Percentiles rank a stretch among this genome's conserved stretches.
phyloP scores from a whole-genome alignment of 2,888 invertebrate genomes.

The Andricus curvator region DNA sequence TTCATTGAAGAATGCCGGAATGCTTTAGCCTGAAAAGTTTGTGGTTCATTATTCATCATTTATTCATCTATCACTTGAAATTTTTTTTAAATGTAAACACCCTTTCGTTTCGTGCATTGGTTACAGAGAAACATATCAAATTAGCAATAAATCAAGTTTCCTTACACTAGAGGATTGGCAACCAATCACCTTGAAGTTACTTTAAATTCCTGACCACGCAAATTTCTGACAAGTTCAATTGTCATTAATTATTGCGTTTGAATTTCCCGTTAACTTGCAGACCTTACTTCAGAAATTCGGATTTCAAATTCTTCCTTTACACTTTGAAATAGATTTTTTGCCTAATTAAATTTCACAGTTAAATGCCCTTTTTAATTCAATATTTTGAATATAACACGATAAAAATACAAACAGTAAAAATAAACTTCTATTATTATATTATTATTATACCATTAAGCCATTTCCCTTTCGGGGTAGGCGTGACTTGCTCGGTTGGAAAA shows the following conservation, averaged over 20 bases:
- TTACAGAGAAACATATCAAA: conserved; percentile 35
- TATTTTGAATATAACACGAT: neutral
- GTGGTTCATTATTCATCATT: conserved; percentile 23
- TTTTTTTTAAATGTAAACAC: neutral
- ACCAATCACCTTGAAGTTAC: conserved; percentile 27
- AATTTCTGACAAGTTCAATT: conserved; percentile 36
- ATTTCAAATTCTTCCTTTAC: neutral
- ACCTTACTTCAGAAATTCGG: neutral
- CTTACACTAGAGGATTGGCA: conserved; percentile 19
- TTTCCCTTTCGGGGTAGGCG: too few species aligned
- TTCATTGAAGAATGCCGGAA: neutral
- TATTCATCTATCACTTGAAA: conserved; percentile 10
- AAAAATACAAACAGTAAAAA: too few species aligned
- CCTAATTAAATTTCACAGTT: too few species aligned
- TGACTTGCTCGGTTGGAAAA: too few species aligned
- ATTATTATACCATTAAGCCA: too few species aligned
- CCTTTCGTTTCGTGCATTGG: neutral
- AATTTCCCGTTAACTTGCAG: neutral
- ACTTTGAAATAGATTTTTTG: too few species aligned
- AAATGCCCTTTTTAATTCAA: neutral
- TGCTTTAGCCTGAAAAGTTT: neutral
- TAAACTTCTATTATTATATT: too few species aligned
- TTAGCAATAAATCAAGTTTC: conserved; percentile 37
- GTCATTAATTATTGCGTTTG: conserved; percentile 25
- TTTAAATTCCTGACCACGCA: conserved; percentile 31